Percentiles rank a stretch among this genome's conserved stretches.
phyloP scores from a whole-genome alignment of 2,888 invertebrate species.

The Acanthosepion lycidas region DNA sequence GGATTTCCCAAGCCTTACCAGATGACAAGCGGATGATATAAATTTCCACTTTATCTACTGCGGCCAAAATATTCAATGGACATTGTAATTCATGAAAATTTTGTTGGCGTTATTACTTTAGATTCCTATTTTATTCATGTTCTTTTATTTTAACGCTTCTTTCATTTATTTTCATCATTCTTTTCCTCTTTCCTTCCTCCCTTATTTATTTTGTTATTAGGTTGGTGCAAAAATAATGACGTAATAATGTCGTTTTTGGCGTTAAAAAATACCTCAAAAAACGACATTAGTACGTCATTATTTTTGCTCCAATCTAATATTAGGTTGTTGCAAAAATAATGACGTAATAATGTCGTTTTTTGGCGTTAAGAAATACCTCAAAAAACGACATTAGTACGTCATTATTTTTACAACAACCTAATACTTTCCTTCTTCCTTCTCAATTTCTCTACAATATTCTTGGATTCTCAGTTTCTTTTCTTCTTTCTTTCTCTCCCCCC shows the following conservation, averaged over 20 bases:
- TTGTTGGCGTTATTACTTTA: not conserved
- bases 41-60: slow-evolving; percentile 11
- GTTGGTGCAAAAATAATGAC: too few species aligned
- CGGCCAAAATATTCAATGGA: slow-evolving; percentile 1
- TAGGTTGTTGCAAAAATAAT: too few species aligned
- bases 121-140: not conserved
- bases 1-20: not conserved
- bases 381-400: too few species aligned
- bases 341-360: too few species aligned
- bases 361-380: too few species aligned
- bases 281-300: too few species aligned
- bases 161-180: not conserved
- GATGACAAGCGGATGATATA: not conserved
- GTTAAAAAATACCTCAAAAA: too few species aligned
- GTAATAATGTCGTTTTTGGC: too few species aligned
- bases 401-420: too few species aligned
- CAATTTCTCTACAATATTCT: not conserved
- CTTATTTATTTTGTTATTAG: not conserved
- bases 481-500: not conserved
- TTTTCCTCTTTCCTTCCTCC: too few species aligned
- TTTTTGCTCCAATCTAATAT: too few species aligned
- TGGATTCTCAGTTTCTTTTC: not conserved
- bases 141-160: not conserved
- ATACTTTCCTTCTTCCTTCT: not conserved
- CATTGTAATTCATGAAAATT: not conserved